These are phyloP conservation scores for Pseudopleuronectes americanus DNA, from an alignment of 2,797 vertebrate species.

Conservation along the genomic window DNA sequence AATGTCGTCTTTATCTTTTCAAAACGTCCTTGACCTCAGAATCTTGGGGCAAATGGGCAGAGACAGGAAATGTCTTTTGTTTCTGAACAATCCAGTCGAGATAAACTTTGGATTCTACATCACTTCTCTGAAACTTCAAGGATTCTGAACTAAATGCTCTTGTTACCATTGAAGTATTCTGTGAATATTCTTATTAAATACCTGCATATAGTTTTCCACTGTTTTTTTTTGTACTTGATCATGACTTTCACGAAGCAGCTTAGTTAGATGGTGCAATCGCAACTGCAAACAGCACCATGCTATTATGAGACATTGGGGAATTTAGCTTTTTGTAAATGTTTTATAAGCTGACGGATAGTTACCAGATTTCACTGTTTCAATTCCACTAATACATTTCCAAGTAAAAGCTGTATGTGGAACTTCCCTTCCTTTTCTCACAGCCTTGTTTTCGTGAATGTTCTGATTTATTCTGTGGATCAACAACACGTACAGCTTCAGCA, in stretches of 20 bases:
- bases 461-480: background rate
- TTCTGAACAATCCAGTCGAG: background rate
- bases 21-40: slow-evolving; percentile 8
- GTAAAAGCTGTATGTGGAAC: background rate
- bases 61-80: background rate
- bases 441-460: slow-evolving; percentile 8
- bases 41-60: background rate
- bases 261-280: background rate
- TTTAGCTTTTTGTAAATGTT: background rate
- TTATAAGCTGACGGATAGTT: no score
- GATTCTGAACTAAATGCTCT: background rate
- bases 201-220: background rate
- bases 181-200: background rate
- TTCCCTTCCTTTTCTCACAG: background rate
- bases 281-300: background rate
- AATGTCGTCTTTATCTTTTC: background rate
- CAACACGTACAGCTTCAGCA: background rate
- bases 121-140: background rate
- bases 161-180: background rate
- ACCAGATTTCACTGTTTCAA: background rate
- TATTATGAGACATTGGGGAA: background rate
- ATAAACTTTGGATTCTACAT: background rate
- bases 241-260: background rate
- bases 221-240: background rate
- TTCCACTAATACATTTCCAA: background rate